phyloP scores from a whole-genome alignment of 2,888 invertebrate genomes.

The Phengaris arion region DNA sequence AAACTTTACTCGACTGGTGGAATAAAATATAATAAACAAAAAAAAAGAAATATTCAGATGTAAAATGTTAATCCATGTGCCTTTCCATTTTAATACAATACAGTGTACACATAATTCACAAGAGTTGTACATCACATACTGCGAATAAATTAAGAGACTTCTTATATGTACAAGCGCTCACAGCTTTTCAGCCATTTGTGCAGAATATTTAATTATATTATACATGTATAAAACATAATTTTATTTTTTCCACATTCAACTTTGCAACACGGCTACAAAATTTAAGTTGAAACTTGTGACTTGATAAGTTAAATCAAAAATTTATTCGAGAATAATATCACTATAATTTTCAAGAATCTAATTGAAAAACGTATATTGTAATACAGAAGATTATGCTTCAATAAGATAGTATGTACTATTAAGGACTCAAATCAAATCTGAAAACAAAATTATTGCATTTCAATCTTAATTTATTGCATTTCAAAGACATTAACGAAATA shows the following conservation, averaged over 20 bases:
- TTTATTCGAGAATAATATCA: not conserved
- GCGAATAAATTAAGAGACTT: conserved; percentile 52
- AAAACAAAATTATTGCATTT: not conserved
- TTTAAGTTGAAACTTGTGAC: not conserved
- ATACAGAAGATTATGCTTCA: not conserved
- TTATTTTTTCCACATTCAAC: not conserved
- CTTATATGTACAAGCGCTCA: conserved; percentile 37
- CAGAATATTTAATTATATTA: conserved; percentile 12
- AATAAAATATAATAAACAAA: not conserved
- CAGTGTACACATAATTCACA: conserved; percentile 34
- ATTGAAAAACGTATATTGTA: too few relatives aligned
- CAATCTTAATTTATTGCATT: conserved; percentile 5
- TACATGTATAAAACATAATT: conserved; percentile 30
- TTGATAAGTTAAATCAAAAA: not conserved
- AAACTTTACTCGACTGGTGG: not conserved
- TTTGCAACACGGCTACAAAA: not conserved
- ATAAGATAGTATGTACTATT: not conserved
- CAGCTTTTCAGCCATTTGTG: conserved; percentile 32
- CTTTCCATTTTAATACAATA: conserved; percentile 50
- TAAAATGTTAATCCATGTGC: not conserved
- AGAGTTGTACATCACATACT: conserved; percentile 31
- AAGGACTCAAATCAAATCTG: not conserved
- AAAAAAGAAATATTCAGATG: conserved; percentile 15
- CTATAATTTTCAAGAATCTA: not conserved
- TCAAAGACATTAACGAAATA: conserved; percentile 1